Percentiles rank a stretch among this genome's conserved stretches.
These are phyloP conservation scores for Leptinotarsa juncta DNA, from an alignment of 2,888 invertebrate species.

Conservation along the genomic window DNA sequence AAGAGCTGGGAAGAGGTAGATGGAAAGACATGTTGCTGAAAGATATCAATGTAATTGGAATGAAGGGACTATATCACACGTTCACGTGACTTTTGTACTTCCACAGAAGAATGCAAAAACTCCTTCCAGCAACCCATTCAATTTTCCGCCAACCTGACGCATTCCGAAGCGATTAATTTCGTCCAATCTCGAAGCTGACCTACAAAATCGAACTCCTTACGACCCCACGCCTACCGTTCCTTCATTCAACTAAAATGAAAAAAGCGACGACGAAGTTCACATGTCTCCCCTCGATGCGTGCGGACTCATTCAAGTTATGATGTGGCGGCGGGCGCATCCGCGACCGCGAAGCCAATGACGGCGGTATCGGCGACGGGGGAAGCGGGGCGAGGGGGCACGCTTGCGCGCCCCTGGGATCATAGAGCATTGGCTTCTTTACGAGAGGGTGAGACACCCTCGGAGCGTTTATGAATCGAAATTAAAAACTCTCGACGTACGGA, in stretches of 20 bases:
- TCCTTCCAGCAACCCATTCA: background rate
- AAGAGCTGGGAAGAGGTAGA: too few relatives aligned
- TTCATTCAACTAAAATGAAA: slow-evolving; percentile 34
- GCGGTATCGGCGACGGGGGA: slow-evolving; percentile 25
- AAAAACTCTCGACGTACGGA: background rate
- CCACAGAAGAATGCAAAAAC: too few relatives aligned
- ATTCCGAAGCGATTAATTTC: slow-evolving; percentile 12
- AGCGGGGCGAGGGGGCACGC: slow-evolving; percentile 36
- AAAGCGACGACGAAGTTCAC: slow-evolving; percentile 8
- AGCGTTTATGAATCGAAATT: slow-evolving; percentile 16
- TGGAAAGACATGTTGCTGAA: too few relatives aligned
- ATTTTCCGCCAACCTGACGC: background rate
- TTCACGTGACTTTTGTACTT: too few relatives aligned
- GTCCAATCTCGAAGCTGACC: slow-evolving; percentile 17
- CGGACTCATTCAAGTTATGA: background rate
- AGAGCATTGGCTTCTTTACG: slow-evolving; percentile 54
- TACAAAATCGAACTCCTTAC: slow-evolving; percentile 19
- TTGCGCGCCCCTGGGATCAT: slow-evolving; percentile 34
- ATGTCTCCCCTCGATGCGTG: slow-evolving; percentile 20
- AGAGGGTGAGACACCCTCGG: slow-evolving; percentile 17
- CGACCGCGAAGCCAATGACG: slow-evolving; percentile 46
- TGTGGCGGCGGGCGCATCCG: slow-evolving; percentile 26
- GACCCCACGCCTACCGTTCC: slow-evolving; percentile 26
- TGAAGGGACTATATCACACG: too few relatives aligned
- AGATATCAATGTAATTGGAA: too few relatives aligned